Conservation (phyloP, 2,113 vertebrate species). For the Ginglymostoma cirratum region DNA sequence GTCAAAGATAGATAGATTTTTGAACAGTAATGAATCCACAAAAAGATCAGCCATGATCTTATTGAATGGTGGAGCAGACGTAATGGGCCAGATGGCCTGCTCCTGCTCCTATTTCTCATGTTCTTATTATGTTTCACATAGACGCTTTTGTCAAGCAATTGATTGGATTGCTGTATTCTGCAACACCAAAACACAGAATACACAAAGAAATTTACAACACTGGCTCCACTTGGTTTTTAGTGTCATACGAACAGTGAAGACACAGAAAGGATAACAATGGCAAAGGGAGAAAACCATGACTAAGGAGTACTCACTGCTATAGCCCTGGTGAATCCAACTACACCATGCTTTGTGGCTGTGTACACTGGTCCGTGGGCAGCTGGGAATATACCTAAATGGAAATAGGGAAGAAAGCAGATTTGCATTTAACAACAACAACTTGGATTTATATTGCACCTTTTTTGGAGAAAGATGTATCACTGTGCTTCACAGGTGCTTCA, state of each 20-base stretch:
- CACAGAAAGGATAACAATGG: not conserved
- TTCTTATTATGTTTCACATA: no score
- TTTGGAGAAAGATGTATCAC: not conserved
- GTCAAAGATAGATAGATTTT: no score
- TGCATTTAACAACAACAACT: not conserved
- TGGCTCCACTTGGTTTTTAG: not conserved
- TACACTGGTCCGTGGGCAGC: constrained; percentile 89
- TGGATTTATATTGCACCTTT: not conserved
- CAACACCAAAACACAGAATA: not conserved
- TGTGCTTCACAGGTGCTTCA: not conserved
- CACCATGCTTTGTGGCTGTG: constrained; percentile 88
- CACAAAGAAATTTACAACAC: not conserved
- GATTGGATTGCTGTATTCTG: not conserved
- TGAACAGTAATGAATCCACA: no score
- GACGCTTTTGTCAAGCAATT: not conserved
- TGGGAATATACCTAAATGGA: constrained; percentile 73
- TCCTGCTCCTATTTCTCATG: no score
- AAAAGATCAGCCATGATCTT: no score
- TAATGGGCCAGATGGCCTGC: no score
- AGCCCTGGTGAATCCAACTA: constrained; percentile 87
- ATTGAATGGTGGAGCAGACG: no score
- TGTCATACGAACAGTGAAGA: not conserved
- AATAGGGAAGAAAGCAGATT: not conserved
- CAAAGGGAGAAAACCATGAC: not conserved
- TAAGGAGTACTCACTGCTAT: constrained; percentile 71